Evolutionary conservation across 2,797 vertebrate species (phyloP).

Genomic region (Sebastes hubbsi): DNA sequence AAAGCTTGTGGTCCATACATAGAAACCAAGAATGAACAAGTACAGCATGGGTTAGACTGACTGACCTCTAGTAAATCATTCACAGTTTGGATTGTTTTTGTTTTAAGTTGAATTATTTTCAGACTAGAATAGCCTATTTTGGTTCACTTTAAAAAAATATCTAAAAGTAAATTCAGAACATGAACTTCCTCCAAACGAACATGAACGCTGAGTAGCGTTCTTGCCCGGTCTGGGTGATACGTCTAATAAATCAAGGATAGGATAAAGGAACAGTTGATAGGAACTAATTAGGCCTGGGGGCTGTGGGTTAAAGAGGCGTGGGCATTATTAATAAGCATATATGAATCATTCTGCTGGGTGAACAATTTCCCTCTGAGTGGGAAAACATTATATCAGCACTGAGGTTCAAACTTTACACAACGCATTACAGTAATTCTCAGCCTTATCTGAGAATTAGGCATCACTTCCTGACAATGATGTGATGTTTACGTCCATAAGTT

Average conservation of each 20-base stretch:
- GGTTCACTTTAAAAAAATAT: background rate
- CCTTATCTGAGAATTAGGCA: constrained; percentile 4
- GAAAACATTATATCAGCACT: constrained; percentile 21
- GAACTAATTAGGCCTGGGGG: constrained; percentile 58
- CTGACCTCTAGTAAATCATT: constrained; percentile 27
- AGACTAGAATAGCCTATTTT: background rate
- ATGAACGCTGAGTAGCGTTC: background rate
- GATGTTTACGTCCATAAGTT: constrained; percentile 20
- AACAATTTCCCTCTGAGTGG: constrained; percentile 14
- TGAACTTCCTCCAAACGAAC: background rate
- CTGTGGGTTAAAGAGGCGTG: constrained; percentile 60
- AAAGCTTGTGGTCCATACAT: constrained; percentile 37
- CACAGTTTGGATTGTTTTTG: background rate
- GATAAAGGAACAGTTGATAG: constrained; percentile 54
- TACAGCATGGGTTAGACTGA: background rate
- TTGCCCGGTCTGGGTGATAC: background rate
- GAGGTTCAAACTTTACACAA: constrained; percentile 21
- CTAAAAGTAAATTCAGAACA: background rate
- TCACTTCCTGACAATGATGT: constrained; percentile 40
- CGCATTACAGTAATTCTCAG: constrained; percentile 29
- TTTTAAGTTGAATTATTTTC: background rate
- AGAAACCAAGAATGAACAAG: constrained; percentile 27
- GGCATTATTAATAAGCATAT: constrained; percentile 61
- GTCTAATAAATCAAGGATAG: constrained; percentile 54
- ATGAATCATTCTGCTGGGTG: constrained; percentile 57